Evolutionary conservation across 2,113 vertebrate species (phyloP).

Genomic region (Nematolebias whitei): DNA sequence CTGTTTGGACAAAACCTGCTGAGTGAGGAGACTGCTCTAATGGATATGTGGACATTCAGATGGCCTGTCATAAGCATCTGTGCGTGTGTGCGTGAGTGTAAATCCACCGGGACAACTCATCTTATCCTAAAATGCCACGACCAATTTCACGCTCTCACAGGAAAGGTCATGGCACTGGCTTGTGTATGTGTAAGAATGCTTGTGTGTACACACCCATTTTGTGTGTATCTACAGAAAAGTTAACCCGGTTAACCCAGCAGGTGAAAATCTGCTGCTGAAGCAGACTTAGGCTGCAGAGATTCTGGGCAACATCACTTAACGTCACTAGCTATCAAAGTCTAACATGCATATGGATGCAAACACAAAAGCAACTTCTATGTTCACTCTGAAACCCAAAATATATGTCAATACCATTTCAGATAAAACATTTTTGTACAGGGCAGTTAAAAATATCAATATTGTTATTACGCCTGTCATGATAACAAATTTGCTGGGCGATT

Average conservation of each 20-base stretch:
- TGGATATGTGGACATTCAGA: constrained; percentile 74
- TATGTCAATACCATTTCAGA: neutral
- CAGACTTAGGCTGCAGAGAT: constrained; percentile 63
- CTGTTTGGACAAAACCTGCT: constrained; percentile 69
- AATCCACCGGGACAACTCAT: constrained; percentile 70
- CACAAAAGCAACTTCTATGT: constrained; percentile 14
- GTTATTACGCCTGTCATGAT: too few species aligned
- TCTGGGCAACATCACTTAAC: constrained; percentile 54
- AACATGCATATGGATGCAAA: constrained; percentile 47
- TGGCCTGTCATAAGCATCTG: constrained; percentile 63
- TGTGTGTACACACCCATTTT: constrained; percentile 43
- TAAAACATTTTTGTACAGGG: neutral
- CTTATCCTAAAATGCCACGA: constrained; percentile 76
- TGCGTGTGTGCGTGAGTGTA: constrained; percentile 35
- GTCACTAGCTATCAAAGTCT: constrained; percentile 65
- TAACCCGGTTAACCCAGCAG: constrained; percentile 76
- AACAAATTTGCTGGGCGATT: too few species aligned
- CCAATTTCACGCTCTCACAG: constrained; percentile 81
- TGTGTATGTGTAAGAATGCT: constrained; percentile 33
- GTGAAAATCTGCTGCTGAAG: constrained; percentile 72
- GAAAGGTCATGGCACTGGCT: constrained; percentile 72
- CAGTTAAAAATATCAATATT: neutral
- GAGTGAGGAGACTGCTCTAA: constrained; percentile 65
- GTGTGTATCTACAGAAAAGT: constrained; percentile 61
- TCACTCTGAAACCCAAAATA: neutral